These are phyloP conservation scores for Dryobates pubescens DNA, from an alignment of 2,797 vertebrate species.

Conservation along the genomic window DNA sequence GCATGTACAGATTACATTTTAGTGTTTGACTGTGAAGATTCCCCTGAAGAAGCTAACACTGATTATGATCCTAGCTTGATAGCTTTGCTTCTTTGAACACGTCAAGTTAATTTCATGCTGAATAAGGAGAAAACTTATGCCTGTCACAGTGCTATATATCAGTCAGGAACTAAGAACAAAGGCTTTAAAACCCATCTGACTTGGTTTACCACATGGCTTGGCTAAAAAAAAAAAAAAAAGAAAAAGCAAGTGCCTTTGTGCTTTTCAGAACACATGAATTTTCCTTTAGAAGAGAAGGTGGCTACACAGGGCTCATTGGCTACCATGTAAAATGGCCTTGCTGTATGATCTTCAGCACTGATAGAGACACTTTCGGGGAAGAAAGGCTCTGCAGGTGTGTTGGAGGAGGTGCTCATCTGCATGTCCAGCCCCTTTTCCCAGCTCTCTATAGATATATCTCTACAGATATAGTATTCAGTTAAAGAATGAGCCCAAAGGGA, in stretches of 20 bases:
- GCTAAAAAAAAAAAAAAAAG: background rate
- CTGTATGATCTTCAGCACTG: background rate
- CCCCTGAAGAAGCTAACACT: slow-evolving; percentile 16
- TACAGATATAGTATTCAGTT: no score
- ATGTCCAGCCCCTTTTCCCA: background rate
- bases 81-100: slow-evolving; percentile 29
- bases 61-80: slow-evolving; percentile 14
- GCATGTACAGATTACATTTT: background rate
- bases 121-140: slow-evolving; percentile 52
- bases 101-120: slow-evolving; percentile 61
- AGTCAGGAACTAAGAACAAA: slow-evolving; percentile 36
- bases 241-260: background rate
- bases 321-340: background rate
- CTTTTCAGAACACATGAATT: background rate
- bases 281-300: background rate
- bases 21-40: background rate
- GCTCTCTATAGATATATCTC: no score
- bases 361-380: background rate
- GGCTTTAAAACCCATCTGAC: background rate
- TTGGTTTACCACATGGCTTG: background rate
- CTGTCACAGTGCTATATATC: slow-evolving; percentile 29
- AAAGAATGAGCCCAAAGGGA: background rate
- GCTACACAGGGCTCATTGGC: no score
- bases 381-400: background rate
- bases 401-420: background rate